These are phyloP conservation scores for Hestina assimilis DNA, from an alignment of 1,140 invertebrate species.

Conservation along the genomic window DNA sequence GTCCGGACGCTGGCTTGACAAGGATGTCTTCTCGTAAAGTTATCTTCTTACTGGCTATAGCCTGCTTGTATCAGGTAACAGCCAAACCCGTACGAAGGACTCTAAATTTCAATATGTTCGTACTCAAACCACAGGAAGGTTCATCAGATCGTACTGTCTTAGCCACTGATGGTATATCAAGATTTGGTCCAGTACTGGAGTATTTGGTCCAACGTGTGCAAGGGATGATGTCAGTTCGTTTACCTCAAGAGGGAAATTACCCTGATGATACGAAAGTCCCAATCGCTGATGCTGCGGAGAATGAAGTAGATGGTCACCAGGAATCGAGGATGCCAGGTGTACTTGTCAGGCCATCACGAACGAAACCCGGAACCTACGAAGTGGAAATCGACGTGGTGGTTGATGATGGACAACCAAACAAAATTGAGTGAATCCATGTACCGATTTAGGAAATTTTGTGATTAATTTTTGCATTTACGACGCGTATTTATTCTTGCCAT, in stretches of 20 bases:
- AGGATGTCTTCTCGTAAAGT: constrained; percentile 50
- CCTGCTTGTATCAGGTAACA: constrained; percentile 35
- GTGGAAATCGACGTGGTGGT: constrained; percentile 65
- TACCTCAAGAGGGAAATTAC: constrained; percentile 35
- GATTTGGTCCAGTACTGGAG: constrained; percentile 82
- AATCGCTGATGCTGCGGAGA: constrained; percentile 46
- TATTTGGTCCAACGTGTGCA: constrained; percentile 81
- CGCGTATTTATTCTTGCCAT: constrained; percentile 65
- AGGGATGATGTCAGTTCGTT: constrained; percentile 79
- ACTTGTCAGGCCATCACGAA: constrained; percentile 52
- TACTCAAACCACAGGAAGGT: constrained; percentile 50
- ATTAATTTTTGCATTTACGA: constrained; percentile 41
- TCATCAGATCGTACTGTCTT: constrained; percentile 45
- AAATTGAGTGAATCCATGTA: constrained; percentile 20
- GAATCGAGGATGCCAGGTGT: constrained; percentile 46
- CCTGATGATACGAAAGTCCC: constrained; percentile 24
- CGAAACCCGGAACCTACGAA: constrained; percentile 65
- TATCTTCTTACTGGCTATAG: constrained; percentile 36
- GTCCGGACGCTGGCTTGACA: constrained; percentile 42
- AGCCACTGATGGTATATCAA: constrained; percentile 65
- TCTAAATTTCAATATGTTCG: constrained; percentile 70
- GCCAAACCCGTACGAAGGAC: constrained; percentile 59
- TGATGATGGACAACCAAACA: constrained; percentile 56
- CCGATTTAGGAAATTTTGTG: constrained; percentile 4
- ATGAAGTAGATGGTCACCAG: constrained; percentile 46